Evolutionary conservation across 2,888 invertebrate species (phyloP), one percentile per base, ranked within the genome.

Genomic region (Scrobipalpa atriplicella): DNA sequence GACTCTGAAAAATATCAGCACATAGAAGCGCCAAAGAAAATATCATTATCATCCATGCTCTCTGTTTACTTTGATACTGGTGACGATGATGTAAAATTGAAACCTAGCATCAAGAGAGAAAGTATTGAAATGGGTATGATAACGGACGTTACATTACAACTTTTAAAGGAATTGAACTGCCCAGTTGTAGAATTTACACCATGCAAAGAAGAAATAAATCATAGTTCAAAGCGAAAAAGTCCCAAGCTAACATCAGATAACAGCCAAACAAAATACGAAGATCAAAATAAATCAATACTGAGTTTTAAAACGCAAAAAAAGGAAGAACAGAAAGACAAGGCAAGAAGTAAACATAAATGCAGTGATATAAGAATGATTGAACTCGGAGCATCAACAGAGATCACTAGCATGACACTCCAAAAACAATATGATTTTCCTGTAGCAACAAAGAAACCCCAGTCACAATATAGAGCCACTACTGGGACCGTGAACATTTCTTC

Each of bases 301-400:
- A 16, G 36, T n/a, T 13, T 1, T 16, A 38, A 58, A 58, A 36
- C 9, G 36, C 38, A 7, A 7, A 58, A 58, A 38, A 16, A 16
- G 16, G 38, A 58, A 58, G 16, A 58, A 9, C 6, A 38, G 11
- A 29, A n/a, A 58, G 58, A 58, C 11, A 38, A 36, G 8, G n/a
- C 38, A 6, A n/a, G 29, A 29, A 39, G 39, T 16, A 74, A 72
- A 67, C 66, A 67, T 0, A 71, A 70, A 0, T 83, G 77, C 71
- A 84, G 84, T 64, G 89, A 89, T 56, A 72, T 85, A 0, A 79
- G 89, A 29, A 83, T 89, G 66, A 87, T 86, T 8, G 87, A 86
- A 19, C 80, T 90, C 0, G 90, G 90, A 0, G 74, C 78, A 0
- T 90, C 90, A 0, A 87, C 87, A 0, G 90, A 90, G 68, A 89